A percentile compares a stretch with the other conserved stretches of the same genome.
These are phyloP conservation scores for Ctenicera cuprea DNA, from an alignment of 2,888 invertebrate species.

Conservation along the genomic window DNA sequence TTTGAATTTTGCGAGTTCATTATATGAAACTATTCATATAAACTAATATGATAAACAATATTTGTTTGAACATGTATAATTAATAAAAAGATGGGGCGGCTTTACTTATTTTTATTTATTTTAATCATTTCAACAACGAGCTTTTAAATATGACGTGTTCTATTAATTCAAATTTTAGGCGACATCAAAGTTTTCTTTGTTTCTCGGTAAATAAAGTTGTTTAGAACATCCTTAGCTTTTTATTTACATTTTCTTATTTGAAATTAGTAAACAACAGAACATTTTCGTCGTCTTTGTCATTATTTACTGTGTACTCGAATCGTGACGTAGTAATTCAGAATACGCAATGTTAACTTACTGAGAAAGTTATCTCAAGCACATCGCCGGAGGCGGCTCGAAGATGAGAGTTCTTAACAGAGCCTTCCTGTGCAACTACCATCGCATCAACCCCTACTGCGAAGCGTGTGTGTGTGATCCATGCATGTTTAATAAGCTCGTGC, in stretches of 20 bases:
- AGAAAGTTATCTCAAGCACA: conserved; percentile 59
- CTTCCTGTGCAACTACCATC: conserved; percentile 46
- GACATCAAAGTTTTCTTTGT: too few species aligned
- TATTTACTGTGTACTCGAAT: conserved; percentile 49
- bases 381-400: conserved; percentile 56
- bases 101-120: too few species aligned
- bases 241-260: conserved; percentile 38
- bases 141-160: too few species aligned
- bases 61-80: too few species aligned
- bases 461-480: conserved; percentile 57
- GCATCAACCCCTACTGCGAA: conserved; percentile 42
- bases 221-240: too few species aligned
- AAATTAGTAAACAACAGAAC: conserved; percentile 38
- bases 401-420: conserved; percentile 51
- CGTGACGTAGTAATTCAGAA: conserved; percentile 56
- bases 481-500: conserved; percentile 62
- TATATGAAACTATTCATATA: too few species aligned
- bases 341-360: conserved; percentile 62
- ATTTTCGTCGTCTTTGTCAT: conserved; percentile 47
- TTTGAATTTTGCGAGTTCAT: too few species aligned
- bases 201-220: too few species aligned
- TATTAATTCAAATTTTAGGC: too few species aligned
- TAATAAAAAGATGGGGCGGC: too few species aligned
- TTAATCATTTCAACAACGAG: too few species aligned
- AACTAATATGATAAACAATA: too few species aligned